A percentile compares a stretch with the other conserved stretches of the same genome.
These are phyloP conservation scores for Planiliza haematocheilus DNA, from an alignment of 2,113 vertebrate species.

Conservation along the genomic window DNA sequence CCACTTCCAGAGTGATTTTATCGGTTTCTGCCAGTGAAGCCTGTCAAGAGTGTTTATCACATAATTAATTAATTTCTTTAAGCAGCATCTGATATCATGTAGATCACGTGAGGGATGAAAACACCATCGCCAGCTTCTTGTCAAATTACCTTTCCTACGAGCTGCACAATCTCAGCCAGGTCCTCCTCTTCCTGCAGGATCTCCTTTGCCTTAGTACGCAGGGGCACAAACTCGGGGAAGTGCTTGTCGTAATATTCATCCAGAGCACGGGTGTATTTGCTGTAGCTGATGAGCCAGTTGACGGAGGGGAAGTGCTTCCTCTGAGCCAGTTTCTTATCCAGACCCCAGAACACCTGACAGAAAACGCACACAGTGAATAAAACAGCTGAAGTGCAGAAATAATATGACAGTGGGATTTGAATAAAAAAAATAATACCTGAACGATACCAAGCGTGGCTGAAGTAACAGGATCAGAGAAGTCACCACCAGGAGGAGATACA, in stretches of 20 bases:
- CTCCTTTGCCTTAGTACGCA: conserved; percentile 96
- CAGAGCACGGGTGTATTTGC: conserved; percentile 94
- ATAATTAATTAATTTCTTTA: not conserved
- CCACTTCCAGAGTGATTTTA: conserved; percentile 98
- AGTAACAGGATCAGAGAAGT: conserved; percentile 98
- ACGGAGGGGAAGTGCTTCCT: conserved; percentile 98
- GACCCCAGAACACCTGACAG: conserved; percentile 95
- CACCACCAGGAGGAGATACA: conserved; percentile 97
- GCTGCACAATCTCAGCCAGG: conserved; percentile 97
- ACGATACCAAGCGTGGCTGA: conserved; percentile 98
- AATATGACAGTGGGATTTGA: not conserved
- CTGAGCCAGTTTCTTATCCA: conserved; percentile 98
- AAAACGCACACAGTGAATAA: not conserved
- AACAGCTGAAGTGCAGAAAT: not conserved
- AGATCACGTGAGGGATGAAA: too few species aligned
- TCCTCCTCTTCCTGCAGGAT: conserved; percentile 98
- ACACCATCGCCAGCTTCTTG: not conserved
- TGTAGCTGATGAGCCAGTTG: conserved; percentile 99
- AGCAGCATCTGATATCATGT: not conserved
- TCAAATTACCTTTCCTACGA: conserved; percentile 92
- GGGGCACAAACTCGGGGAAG: conserved; percentile 95
- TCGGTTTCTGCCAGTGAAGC: conserved; percentile 97
- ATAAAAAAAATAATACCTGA: conserved; percentile 78
- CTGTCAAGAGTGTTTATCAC: conserved; percentile 72
- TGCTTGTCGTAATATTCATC: conserved; percentile 98